phyloP scores from a whole-genome alignment of 2,797 vertebrate genomes.

The Esox lucius region DNA sequence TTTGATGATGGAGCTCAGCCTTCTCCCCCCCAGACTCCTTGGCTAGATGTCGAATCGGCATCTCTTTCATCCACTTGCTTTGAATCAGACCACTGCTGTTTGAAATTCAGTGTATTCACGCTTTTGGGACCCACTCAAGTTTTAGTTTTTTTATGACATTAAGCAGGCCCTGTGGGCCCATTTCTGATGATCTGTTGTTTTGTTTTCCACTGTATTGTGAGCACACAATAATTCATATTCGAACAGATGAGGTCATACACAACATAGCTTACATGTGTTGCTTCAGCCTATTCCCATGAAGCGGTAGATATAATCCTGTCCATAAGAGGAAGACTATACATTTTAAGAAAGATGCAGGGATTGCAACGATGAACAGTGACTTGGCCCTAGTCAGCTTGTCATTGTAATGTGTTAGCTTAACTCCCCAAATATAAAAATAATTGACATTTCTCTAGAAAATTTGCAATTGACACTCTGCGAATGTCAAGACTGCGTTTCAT shows the following conservation, averaged over 20 bases:
- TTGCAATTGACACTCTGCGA: too few relatives aligned
- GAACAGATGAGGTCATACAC: not conserved
- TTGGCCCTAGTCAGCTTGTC: too few relatives aligned
- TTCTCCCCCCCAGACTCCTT: slow-evolving; percentile 52
- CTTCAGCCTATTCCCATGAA: not conserved
- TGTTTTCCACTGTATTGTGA: not conserved
- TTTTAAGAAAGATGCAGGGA: not conserved
- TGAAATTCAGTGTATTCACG: slow-evolving; percentile 49
- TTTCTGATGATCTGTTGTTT: not conserved
- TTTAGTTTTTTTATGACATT: not conserved
- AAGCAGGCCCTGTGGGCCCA: not conserved
- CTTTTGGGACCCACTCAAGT: slow-evolving; percentile 40
- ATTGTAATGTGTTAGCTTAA: too few relatives aligned
- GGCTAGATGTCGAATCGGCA: slow-evolving; percentile 64
- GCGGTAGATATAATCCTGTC: not conserved
- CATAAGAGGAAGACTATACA: not conserved
- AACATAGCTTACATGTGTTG: not conserved
- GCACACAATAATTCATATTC: not conserved
- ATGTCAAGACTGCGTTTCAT: not conserved
- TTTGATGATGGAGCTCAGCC: slow-evolving; percentile 59
- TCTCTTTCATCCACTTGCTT: slow-evolving; percentile 66
- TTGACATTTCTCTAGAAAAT: not conserved
- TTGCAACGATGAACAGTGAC: not conserved
- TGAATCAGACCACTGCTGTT: slow-evolving; percentile 49
- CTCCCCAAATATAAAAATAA: not conserved